Evolutionary conservation across 1,140 invertebrate genomes (phyloP), one percentile per base, ranked within the genome.

Genomic region (Drosophila repletoides): DNA sequence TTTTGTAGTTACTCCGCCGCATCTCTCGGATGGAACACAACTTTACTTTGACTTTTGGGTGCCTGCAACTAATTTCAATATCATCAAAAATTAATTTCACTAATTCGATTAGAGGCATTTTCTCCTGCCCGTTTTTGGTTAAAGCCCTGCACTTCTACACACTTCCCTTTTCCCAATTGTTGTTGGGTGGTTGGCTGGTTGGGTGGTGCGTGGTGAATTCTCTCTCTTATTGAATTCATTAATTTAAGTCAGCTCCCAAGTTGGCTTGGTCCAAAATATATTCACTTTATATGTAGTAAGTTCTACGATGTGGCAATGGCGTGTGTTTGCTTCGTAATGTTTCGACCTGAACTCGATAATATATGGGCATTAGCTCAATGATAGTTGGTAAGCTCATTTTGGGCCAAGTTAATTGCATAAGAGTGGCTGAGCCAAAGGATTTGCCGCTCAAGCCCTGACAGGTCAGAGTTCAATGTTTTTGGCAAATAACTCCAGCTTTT

Each of bases 61-160:
- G 81, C 71, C 81, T 87, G 81, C 81, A 71, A 87, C 88, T 89
- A 89, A 89, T 89, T 89, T 89, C 79, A 89, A 89, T 89, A 89
- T 88, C 88, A 89, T 89, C 88, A 89, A 89, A 89, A 89, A 89
- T 89, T 89, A 89, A 89, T 89, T 89, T 74, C 76, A 89, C 79
- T 89, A 89, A 89, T 89, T 89, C 88, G 88, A 89, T 89, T 89
- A 89, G 61, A 58, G 61, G 65, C 45, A 70, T 56, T 79, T 12
- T 40, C 24, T 24, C 38, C 10, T 38, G 12, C 12, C 6, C 17
- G 19, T 22, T 38, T 41, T 60, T 40, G 9, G 53, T 76, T 68
- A 72, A 68, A 81, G 69, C 40, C n/a, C n/a, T 56, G 26, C 24
- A 34, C 24, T n/a, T n/a, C n/a, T n/a, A n/a, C n/a, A n/a, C 55